A percentile compares a stretch with the other conserved stretches of the same genome.
Conservation (phyloP, 2,113 vertebrate genomes). For the Bubo bubo region DNA sequence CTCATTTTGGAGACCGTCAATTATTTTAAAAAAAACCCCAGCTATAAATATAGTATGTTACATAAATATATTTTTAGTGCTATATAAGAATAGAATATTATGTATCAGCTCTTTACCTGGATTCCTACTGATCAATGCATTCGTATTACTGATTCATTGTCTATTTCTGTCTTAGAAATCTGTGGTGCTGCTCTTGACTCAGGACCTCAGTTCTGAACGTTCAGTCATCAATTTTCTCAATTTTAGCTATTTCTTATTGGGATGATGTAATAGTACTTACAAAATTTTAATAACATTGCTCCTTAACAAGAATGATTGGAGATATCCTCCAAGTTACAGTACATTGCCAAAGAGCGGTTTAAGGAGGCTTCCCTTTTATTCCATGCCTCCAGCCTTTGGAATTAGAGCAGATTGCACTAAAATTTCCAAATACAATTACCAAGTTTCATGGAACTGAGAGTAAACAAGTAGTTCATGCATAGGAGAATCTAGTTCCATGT, state of each 20-base stretch:
- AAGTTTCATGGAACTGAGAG: not conserved
- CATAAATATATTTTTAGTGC: not conserved
- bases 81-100: not conserved
- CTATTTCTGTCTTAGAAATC: not conserved
- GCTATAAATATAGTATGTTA: not conserved
- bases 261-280: not conserved
- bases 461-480: not conserved
- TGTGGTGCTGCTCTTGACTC: not conserved
- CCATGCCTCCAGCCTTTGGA: not conserved
- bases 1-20: not conserved
- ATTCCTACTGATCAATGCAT: not conserved
- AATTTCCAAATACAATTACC: not conserved
- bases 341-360: not conserved
- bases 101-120: not conserved
- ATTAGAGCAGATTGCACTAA: not conserved
- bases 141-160: not conserved
- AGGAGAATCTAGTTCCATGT: not conserved
- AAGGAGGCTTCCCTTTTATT: not conserved
- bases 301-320: not conserved
- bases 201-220: not conserved
- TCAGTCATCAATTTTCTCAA: not conserved
- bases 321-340: not conserved
- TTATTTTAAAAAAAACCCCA: not conserved
- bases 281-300: not conserved
- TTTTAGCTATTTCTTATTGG: not conserved